Evolutionary conservation across 2,113 vertebrate species (phyloP), one percentile per base, ranked within the genome.

Genomic region (Heterochromis multidens): DNA sequence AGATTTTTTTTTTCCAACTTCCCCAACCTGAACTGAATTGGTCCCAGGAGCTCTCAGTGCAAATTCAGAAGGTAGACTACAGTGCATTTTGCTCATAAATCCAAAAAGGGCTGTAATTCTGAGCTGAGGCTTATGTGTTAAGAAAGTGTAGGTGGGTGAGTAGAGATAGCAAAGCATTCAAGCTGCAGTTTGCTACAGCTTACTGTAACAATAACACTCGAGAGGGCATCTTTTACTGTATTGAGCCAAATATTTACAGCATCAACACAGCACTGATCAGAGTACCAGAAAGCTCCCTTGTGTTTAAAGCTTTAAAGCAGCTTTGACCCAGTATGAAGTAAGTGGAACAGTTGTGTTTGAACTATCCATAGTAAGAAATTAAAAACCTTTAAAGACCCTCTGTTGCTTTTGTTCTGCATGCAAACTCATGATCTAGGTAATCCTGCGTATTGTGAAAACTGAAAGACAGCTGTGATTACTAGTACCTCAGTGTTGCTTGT

Each of bases 81-180:
- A 59, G 60, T 1, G 29, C 76, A 83, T 35, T 91, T 88, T 87
- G 46, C 62, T 88, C 81, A 92, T 88, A 87, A 85, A 92, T 90
- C 82, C 80, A 43, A 25, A 80, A 86, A 76, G 16, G 37, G 79
- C 43, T 80, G 70, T 57, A 78, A 84, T 88, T 77, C 52, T 59
- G 78, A 85, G 61, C 3, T 6, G 80, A 80, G 61, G 63, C 76
- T 46, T 79, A 56, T 7, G 74, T 77, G 74, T 63, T 40, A 86
- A 60, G 77, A 83, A 46, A 61, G 74, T 33, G 77, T 65, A 59
- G 25, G 67, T 14, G 23, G 74, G 67, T 46, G 46, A 70, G 79
- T 74, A 23, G 52, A 83, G 79, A 80, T 74, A 79, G 58, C 33
- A 52, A 21, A 62, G 31, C 74, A 11, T 70, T 70, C 9, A 16